phyloP scores from a whole-genome alignment of 1,140 invertebrate species.

The Papilio machaon region DNA sequence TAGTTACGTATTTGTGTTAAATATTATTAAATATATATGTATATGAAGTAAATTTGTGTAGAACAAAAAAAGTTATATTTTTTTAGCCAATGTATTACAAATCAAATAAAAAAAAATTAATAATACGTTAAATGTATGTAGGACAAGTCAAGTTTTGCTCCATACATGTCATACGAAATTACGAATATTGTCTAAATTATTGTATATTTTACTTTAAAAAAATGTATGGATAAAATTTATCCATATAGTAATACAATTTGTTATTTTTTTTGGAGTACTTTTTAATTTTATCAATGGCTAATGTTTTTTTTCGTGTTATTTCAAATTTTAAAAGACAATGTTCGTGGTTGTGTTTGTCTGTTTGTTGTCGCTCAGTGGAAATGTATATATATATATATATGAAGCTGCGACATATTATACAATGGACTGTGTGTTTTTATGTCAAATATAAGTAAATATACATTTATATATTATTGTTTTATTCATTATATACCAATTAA shows the following conservation, averaged over 20 bases:
- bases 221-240: background rate
- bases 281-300: background rate
- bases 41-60: background rate
- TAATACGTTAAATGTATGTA: background rate
- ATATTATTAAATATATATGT: no score
- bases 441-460: constrained; percentile 77
- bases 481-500: constrained; percentile 45
- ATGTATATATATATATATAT: constrained; percentile 60
- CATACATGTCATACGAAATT: background rate
- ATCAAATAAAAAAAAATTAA: background rate
- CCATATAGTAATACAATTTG: background rate
- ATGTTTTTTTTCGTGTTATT: background rate
- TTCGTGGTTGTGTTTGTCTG: background rate
- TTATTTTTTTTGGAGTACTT: background rate
- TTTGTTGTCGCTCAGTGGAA: constrained; percentile 7
- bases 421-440: constrained; percentile 74
- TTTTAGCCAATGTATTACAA: background rate
- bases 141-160: no score
- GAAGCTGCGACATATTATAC: constrained; percentile 55
- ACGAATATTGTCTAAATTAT: background rate
- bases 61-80: background rate
- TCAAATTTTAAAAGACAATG: background rate
- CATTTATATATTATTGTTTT: constrained; percentile 72
- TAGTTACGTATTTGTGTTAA: no score
- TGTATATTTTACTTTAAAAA: background rate